Evolutionary conservation across 2,888 invertebrate species (phyloP).

Genomic region (Leptogaster cylindrica): DNA sequence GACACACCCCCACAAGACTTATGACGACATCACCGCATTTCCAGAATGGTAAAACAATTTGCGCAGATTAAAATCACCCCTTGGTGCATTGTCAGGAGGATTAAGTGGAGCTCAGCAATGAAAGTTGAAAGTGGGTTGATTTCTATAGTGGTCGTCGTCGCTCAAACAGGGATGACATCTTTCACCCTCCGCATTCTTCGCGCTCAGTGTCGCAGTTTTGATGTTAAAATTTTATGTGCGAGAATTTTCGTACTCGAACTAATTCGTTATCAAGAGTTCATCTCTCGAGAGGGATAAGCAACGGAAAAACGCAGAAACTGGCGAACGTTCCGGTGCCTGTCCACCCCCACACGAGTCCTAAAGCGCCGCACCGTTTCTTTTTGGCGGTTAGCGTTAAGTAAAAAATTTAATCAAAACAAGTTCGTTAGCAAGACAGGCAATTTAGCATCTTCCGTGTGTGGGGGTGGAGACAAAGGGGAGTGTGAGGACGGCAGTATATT

Average conservation of each 20-base stretch:
- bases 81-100: slow-evolving; percentile 52
- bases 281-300: slow-evolving; percentile 36
- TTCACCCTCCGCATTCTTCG: background rate
- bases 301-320: slow-evolving; percentile 17
- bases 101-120: slow-evolving; percentile 20
- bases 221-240: slow-evolving; percentile 26
- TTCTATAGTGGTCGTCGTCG: background rate
- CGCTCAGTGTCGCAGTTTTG: background rate
- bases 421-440: slow-evolving; percentile 50
- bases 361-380: background rate
- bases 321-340: background rate
- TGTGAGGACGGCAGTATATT: slow-evolving; percentile 1
- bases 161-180: background rate
- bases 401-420: slow-evolving; percentile 52
- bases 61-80: slow-evolving; percentile 61
- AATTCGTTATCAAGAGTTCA: slow-evolving; percentile 36
- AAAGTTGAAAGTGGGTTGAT: slow-evolving; percentile 4
- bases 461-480: background rate
- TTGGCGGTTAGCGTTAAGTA: slow-evolving; percentile 30
- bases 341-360: slow-evolving; percentile 6
- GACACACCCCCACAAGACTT: slow-evolving; percentile 42
- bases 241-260: slow-evolving; percentile 32
- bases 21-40: slow-evolving; percentile 50
- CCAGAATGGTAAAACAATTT: slow-evolving; percentile 56
- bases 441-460: slow-evolving; percentile 28